Percentiles rank a stretch among this genome's conserved stretches.
Conservation (phyloP, 2,888 invertebrate genomes). For the Timema cristinae region DNA sequence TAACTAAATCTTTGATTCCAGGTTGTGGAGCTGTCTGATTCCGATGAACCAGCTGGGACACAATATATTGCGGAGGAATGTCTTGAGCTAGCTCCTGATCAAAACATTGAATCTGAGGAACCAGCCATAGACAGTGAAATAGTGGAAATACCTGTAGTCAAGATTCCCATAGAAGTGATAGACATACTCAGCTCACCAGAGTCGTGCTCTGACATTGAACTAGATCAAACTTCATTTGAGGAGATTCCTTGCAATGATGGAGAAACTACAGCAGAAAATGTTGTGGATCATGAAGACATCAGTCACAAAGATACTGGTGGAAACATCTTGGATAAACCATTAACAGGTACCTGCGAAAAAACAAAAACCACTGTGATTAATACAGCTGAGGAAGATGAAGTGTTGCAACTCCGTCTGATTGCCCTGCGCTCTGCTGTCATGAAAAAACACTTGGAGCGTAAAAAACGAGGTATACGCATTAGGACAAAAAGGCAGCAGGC, state of each 20-base stretch:
- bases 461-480: neutral
- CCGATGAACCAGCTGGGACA: too few species aligned
- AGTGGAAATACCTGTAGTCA: too few species aligned
- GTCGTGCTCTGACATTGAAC: neutral
- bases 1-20: too few species aligned
- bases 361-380: neutral
- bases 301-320: neutral
- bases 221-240: neutral
- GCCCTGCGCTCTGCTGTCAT: constrained; percentile 8
- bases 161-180: neutral
- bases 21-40: too few species aligned
- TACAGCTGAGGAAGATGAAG: neutral
- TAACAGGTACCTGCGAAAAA: neutral
- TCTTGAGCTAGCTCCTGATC: too few species aligned
- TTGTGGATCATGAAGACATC: neutral
- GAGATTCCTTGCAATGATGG: neutral
- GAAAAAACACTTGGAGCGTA: neutral
- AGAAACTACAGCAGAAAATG: neutral
- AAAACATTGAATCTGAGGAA: too few species aligned
- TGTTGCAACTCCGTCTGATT: constrained; percentile 11
- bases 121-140: too few species aligned
- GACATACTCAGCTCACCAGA: constrained; percentile 5
- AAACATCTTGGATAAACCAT: neutral
- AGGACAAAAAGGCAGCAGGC: too few species aligned
- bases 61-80: too few species aligned